These are phyloP conservation scores for Scomber colias DNA, from an alignment of 2,113 vertebrate genomes.

Conservation along the genomic window DNA sequence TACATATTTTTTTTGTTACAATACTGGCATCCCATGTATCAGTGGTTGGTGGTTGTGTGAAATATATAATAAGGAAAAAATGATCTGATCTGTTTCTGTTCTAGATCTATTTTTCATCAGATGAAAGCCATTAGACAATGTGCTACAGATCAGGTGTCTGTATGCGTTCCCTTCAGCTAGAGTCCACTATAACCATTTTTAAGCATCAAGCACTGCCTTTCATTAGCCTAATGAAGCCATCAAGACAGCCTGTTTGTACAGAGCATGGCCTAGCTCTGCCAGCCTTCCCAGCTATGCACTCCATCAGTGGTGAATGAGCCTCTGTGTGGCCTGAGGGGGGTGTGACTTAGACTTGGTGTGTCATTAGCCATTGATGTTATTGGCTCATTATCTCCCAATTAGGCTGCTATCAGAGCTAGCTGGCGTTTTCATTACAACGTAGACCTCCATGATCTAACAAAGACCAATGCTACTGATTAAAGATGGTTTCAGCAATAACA, in stretches of 20 bases:
- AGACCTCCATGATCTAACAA: constrained; percentile 80
- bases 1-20: background rate
- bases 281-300: constrained; percentile 72
- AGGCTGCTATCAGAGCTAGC: constrained; percentile 82
- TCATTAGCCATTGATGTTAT: constrained; percentile 85
- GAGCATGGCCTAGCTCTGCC: constrained; percentile 65
- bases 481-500: constrained; percentile 81
- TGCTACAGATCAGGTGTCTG: constrained; percentile 43
- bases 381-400: constrained; percentile 86
- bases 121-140: constrained; percentile 19
- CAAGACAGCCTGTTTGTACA: constrained; percentile 76
- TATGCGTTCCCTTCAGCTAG: constrained; percentile 42
- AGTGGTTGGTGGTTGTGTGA: background rate
- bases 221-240: constrained; percentile 80
- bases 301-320: constrained; percentile 78
- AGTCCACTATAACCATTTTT: constrained; percentile 61
- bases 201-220: constrained; percentile 65
- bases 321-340: constrained; percentile 80
- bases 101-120: constrained; percentile 2
- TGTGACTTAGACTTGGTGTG: constrained; percentile 79
- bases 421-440: constrained; percentile 79
- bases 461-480: constrained; percentile 80
- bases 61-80: background rate
- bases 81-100: background rate
- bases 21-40: constrained; percentile 6